Evolutionary conservation across 2,888 invertebrate genomes (phyloP), one percentile per base, ranked within the genome.

Genomic region (Kuschelorhynchus macadamiae): DNA sequence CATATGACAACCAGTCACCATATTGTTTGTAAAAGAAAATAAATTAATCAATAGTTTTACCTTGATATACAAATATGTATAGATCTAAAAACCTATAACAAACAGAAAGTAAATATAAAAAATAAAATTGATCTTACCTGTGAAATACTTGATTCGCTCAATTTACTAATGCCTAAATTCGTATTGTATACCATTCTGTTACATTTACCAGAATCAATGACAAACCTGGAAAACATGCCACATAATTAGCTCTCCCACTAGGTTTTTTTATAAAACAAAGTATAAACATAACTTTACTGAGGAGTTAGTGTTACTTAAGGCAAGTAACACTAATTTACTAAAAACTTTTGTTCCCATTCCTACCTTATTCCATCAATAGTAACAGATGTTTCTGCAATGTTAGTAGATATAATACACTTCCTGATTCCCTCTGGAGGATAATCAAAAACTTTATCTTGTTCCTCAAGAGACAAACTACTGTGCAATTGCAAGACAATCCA

Each of bases 381-480:
- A 2, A 99, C 92, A 0, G 98, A 98, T 0, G 99, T 99, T 86
- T 99, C 99, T 0, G 99, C 98, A 64, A 99, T 98, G 80, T 99
- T 99, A 0, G 99, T 99, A 0, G 97, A 95, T 0, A 99, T 91
- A 67, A 99, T 96, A 82, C 98, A 98, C 82, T 99, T 99, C 57
- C 99, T 88, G 1, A 96, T 90, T 2, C 97, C 95, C 60, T 96
- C 95, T 0, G 98, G 98, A 0, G 98, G 91, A 79, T 96, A 94
- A 80, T 98, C 96, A 81, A 99, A 99, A 5, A 78, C 97, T 86
- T 96, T 97, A 81, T 99, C 98, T 84, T 99, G 99, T 79, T 99
- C 98, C 56, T 91, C 90, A 0, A 98, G 87, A 0, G 97, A 96
- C 61, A 99, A 83, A 0, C 95, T 92, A 81, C 97, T 96, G 80